Percentiles rank a stretch among this genome's conserved stretches.
Conservation (phyloP, 2,888 invertebrate genomes). For the Gasteruption jaculator region DNA sequence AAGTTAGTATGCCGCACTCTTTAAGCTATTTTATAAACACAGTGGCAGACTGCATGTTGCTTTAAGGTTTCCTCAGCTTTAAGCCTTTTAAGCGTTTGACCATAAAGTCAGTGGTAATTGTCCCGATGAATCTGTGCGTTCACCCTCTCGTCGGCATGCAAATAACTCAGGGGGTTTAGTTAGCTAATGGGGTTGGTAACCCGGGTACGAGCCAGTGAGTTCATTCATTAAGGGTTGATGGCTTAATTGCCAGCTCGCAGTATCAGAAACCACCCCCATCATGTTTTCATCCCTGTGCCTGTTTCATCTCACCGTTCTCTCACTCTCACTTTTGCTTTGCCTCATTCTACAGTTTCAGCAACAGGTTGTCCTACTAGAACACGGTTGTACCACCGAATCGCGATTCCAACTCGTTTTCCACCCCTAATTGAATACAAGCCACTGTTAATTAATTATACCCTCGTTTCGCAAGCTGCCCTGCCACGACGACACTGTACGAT, state of each 20-base stretch:
- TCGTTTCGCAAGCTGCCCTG: slow-evolving; percentile 19
- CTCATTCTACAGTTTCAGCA: slow-evolving; percentile 30
- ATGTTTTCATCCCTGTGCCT: slow-evolving; percentile 23
- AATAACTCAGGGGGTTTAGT: slow-evolving; percentile 52
- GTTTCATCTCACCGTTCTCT: too few relatives aligned
- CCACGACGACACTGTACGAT: not conserved
- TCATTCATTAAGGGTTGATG: slow-evolving; percentile 52
- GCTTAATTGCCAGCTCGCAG: slow-evolving; percentile 50
- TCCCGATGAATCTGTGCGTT: slow-evolving; percentile 45
- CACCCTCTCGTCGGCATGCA: slow-evolving; percentile 44
- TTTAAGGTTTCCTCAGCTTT: slow-evolving; percentile 43
- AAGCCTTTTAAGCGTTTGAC: slow-evolving; percentile 49
- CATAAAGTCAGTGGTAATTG: slow-evolving; percentile 47
- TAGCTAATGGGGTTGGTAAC: slow-evolving; percentile 47
- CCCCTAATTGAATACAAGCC: slow-evolving; percentile 36
- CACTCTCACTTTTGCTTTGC: slow-evolving; percentile 19
- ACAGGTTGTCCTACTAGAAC: slow-evolving; percentile 40
- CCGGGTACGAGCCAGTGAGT: slow-evolving; percentile 37
- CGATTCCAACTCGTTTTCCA: slow-evolving; percentile 43
- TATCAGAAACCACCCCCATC: slow-evolving; percentile 32
- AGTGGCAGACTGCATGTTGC: too few relatives aligned
- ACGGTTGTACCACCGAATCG: slow-evolving; percentile 20
- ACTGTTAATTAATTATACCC: slow-evolving; percentile 44
- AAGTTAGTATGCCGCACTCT: too few relatives aligned
- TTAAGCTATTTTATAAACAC: too few relatives aligned